Evolutionary conservation across 2,888 invertebrate genomes (phyloP), one percentile per base, ranked within the genome.

Genomic region (Ichneumoninae sp.): DNA sequence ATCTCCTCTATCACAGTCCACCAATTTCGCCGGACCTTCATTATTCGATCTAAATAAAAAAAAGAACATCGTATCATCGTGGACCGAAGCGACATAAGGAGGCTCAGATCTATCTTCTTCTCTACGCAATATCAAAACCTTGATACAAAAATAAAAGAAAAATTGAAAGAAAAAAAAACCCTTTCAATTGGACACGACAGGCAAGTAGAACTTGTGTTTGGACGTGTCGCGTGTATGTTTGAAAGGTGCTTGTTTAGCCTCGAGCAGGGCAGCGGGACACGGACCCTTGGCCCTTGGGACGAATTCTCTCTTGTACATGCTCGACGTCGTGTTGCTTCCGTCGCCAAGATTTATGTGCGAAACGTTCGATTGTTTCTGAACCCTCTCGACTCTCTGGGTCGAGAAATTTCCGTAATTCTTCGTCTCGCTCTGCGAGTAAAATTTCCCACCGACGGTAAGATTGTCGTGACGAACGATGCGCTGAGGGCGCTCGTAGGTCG

Each of bases 211-310:
- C 93, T 97, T 97, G 94, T 98, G 98, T 91, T 97, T 96, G 88
- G 96, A 96, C 13, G 98, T 97, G 93, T 98, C 97, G 86, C 97
- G 95, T 36, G 97, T 97, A 91, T 98, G 97, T 93, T 97, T 97
- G 94, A 96, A 98, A 22, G 97, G 97, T 80, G 97, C 96, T 86
- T 95, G 95, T 80, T 96, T 96, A 54, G 96, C 95, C 90, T 97
- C 97, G 77, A 98, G 95, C 86, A 97, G 94, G 47, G 97, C 95
- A 50, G 97, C 98, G 0, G 97, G 97, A 93, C 98, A 98, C 0
- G 97, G 96, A 74, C 97, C 97, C 44, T 94, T 94, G 87, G 96
- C 96, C 86, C 96, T 95, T 0, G 96, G 95, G 19, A 96, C 95
- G 91, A 95, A 98, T 93, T 98, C 98, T 88, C 96, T 96, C 92